Base-by-base conservation (phyloP, 2,888 invertebrate species). In the Seira musarum region DNA sequence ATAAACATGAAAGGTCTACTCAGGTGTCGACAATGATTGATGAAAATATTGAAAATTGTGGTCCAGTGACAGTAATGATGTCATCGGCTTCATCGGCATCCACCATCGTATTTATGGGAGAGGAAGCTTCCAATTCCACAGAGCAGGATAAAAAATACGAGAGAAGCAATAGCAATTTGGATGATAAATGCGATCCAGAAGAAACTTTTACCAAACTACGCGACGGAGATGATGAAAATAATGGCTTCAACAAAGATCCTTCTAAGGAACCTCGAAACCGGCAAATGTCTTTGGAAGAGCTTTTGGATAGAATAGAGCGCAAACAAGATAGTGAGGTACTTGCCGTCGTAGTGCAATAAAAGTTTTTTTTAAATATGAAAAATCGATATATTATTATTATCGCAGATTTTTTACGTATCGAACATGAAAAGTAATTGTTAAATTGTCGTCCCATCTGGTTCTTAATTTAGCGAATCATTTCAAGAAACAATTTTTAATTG, bases 261-360 rank as follows among this genome's bases (percentile, higher is more conserved):
- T n/a, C n/a, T n/a, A n/a, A n/a, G n/a, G n/a, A n/a, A n/a, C n/a
- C n/a, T n/a, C n/a, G n/a, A n/a, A n/a, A n/a, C 8, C 30, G 30
- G 30, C 3, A 30, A 30, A 66, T 66, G 57, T 71, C 77, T 0
- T 30, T 77, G n/a, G 77, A 77, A 46, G 77, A 77, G 5, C 21
- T 77, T 13, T 13, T 77, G 46, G 77, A 77, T 21, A 65, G 30
- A 0, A 35, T 69, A 10, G 77, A 77, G n/a, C 57, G 65, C 25
- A 76, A 61, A 40, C 46, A 68, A 2, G 68, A 63, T 2, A 63
- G 21, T 17, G 75, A 70, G 25, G 61, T 70, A 3, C 15, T 67
- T 22, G 66, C 71, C 5, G 71, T 77, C 6, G 71, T 70, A 65
- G 77, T 71, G 0, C 69, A 65, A n/a, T 76, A 57, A 69, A 17